phyloP scores from a whole-genome alignment of 1,140 invertebrate species.

The Atta cephalotes region DNA sequence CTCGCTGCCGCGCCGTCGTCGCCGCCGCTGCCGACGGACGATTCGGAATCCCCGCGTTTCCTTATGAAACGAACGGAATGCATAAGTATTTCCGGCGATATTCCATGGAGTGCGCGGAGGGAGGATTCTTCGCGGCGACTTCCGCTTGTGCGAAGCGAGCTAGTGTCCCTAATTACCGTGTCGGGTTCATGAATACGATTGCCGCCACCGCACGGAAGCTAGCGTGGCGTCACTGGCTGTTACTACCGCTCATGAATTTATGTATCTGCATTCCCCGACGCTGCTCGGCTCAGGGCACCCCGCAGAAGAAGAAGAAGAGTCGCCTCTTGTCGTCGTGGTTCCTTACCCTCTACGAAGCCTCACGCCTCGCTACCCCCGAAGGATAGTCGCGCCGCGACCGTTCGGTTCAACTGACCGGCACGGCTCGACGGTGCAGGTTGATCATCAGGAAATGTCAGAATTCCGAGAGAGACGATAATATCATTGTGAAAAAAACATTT shows the following conservation, averaged over 20 bases:
- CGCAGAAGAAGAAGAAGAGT: conserved; percentile 65
- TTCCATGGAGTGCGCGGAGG: conserved; percentile 76
- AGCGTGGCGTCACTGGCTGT: conserved; percentile 86
- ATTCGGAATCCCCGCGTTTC: conserved; percentile 78
- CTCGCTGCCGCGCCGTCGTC: conserved; percentile 10
- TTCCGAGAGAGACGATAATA: background rate
- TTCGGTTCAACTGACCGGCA: conserved; percentile 1
- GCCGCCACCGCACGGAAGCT: conserved; percentile 84
- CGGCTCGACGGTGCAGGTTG: background rate
- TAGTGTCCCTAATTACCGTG: conserved; percentile 87
- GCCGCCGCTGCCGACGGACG: background rate
- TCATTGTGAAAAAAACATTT: conserved; percentile 11
- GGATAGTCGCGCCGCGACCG: conserved; percentile 58
- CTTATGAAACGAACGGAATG: conserved; percentile 84
- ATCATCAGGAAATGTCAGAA: background rate
- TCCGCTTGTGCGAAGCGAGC: conserved; percentile 84
- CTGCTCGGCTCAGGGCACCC: conserved; percentile 77
- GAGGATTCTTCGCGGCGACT: conserved; percentile 85
- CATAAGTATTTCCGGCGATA: conserved; percentile 86
- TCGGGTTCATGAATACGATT: conserved; percentile 87
- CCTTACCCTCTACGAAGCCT: conserved; percentile 63
- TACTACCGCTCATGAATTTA: conserved; percentile 86
- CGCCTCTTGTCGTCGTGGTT: conserved; percentile 59
- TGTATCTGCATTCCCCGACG: conserved; percentile 86
- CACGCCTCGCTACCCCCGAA: conserved; percentile 70